A percentile compares a stretch with the other conserved stretches of the same genome.
These are phyloP conservation scores for Muscicapa comitata DNA, from an alignment of 2,797 vertebrate genomes.

Conservation along the genomic window DNA sequence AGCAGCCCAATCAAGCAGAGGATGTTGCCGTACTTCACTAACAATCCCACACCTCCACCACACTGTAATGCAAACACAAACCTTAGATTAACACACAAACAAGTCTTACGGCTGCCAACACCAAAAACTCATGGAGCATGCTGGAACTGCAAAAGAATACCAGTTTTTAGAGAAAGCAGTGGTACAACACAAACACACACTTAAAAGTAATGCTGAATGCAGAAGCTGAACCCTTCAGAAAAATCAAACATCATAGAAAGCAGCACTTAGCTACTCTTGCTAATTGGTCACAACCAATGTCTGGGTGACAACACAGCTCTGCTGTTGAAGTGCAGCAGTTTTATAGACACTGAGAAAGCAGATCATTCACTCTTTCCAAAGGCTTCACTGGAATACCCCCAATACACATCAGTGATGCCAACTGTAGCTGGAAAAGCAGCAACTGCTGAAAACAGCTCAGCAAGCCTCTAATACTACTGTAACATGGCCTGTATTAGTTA, in stretches of 20 bases:
- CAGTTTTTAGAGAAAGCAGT: not conserved
- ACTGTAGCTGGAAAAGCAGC: not conserved
- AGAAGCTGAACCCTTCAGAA: not conserved
- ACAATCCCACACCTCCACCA: not conserved
- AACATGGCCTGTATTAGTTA: not conserved
- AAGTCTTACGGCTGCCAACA: not conserved
- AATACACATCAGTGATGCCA: not conserved
- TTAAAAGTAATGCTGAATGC: not conserved
- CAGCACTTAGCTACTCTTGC: not conserved
- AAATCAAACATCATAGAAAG: not conserved
- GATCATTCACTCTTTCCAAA: not conserved
- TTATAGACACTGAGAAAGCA: not conserved
- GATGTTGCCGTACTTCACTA: not conserved
- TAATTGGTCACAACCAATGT: fast-evolving
- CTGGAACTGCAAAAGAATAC: not conserved
- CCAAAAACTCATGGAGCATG: not conserved
- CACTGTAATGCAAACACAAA: not conserved
- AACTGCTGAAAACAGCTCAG: not conserved
- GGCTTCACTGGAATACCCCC: not conserved
- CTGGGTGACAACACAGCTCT: not conserved
- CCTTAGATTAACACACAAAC: not conserved
- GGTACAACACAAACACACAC: not conserved
- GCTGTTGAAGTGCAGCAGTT: not conserved
- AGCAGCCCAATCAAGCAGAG: not conserved
- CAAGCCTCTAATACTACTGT: not conserved